Base-by-base conservation (phyloP, 2,113 vertebrate species). In the Oreotrochilus melanogaster region DNA sequence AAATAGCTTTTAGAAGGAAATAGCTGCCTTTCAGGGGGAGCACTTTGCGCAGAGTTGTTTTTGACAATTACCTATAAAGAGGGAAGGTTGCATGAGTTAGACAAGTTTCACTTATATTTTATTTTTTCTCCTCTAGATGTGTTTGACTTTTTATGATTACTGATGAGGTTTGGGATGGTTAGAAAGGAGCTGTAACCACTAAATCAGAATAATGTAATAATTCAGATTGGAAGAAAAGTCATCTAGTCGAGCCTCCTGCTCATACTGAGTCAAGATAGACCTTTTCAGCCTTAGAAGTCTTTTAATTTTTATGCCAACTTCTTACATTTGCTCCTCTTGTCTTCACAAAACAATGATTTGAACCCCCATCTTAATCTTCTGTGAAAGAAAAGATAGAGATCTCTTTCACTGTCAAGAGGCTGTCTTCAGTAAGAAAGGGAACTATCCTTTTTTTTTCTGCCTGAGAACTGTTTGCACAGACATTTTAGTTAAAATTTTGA, bases 401-500 rank as follows among this genome's bases (percentile, higher is more conserved):
- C 66, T 86, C 4, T 78, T 45, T 65, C 75, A 82, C 25, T 0
- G 0, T 89, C 58, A 88, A 78, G 43, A 88, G 28, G 17, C 66
- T 86, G 78, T 45, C 64, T 78, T 94, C 89, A 85, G 17, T 67
- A 57, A 93, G 86, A 67, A 58, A 42, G 19, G 30, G 47, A 90
- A 24, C 31, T 33, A 60, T 54, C 18, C 28, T 67, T 88, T 76
- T 75, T 48, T 18, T 48, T 91, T 74, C 45, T 92, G 53, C 45
- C 19, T 42, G 19, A 89, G 64, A 87, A 93, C 48, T 51, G 56
- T 85, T 92, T 61, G 60, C 60, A 65, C 18, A 90, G 85, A 61
- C 42, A n/a, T 83, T 95, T 95, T 91, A 81, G 71, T 78, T 82
- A 69, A 80, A 94, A 78, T 95, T 92, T 88, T 92, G 53, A 92